Conservation (phyloP, 2,797 vertebrate species). For the Cyclura pinguis region DNA sequence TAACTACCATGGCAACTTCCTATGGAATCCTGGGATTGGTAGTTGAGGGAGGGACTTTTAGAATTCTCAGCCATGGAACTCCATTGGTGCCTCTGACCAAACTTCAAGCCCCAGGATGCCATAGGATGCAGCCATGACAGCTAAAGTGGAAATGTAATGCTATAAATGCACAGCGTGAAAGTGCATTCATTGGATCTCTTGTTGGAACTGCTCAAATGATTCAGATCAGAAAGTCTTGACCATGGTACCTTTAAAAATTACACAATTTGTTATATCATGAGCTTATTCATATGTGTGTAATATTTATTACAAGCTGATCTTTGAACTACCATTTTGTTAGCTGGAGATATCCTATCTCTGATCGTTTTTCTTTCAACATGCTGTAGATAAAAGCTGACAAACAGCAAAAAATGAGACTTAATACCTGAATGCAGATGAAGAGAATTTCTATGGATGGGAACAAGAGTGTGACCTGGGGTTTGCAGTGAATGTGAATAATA, state of each 20-base stretch:
- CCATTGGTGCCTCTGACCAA: too few relatives aligned
- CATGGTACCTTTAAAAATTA: background rate
- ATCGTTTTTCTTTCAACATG: fast-evolving
- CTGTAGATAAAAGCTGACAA: background rate
- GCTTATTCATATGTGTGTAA: background rate
- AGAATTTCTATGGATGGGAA: constrained; percentile 83
- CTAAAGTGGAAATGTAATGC: too few relatives aligned
- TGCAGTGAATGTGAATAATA: constrained; percentile 77
- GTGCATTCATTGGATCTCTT: too few relatives aligned
- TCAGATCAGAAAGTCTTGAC: too few relatives aligned
- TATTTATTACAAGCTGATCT: background rate
- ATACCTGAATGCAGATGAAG: constrained; percentile 89
- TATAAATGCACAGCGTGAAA: too few relatives aligned
- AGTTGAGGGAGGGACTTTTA: too few relatives aligned
- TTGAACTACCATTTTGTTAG: background rate
- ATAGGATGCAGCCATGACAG: too few relatives aligned
- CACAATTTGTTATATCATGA: background rate
- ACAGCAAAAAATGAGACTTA: background rate
- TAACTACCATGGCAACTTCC: too few relatives aligned
- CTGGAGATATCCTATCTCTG: background rate
- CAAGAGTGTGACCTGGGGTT: constrained; percentile 73
- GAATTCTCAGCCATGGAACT: too few relatives aligned
- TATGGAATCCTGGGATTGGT: too few relatives aligned
- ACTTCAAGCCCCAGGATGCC: too few relatives aligned
- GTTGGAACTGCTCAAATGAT: too few relatives aligned